A percentile compares a stretch with the other conserved stretches of the same genome.
Conservation (phyloP, 2,888 invertebrate species). For the Seladonia tumulorum region DNA sequence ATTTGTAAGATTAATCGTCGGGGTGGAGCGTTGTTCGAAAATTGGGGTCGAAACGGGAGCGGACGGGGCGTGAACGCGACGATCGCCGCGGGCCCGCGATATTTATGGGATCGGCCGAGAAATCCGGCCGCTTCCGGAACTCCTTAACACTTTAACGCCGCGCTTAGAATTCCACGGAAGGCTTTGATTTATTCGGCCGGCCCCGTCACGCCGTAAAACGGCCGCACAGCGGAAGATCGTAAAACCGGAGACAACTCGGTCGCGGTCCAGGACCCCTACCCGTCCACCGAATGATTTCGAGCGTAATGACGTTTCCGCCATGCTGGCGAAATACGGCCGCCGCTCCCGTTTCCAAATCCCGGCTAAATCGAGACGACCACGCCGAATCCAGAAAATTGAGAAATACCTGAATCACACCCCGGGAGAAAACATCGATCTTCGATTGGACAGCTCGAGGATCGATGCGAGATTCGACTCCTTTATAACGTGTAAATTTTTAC, state of each 20-base stretch:
- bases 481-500: not conserved
- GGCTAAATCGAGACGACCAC: conserved; percentile 1
- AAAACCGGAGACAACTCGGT: conserved; percentile 50
- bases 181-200: conserved; percentile 66
- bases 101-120: conserved; percentile 68
- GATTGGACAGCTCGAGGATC: not conserved
- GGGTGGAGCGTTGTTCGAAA: conserved; percentile 24
- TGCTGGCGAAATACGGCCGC: not conserved
- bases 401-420: not conserved
- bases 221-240: conserved; percentile 39
- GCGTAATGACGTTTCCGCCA: not conserved
- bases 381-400: not conserved
- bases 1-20: conserved; percentile 67
- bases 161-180: conserved; percentile 62
- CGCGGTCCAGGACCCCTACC: not conserved
- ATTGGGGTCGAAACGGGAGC: conserved; percentile 65
- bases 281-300: not conserved
- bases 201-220: conserved; percentile 58
- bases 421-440: not conserved
- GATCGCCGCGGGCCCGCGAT: conserved; percentile 51
- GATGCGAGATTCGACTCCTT: no score
- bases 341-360: not conserved
- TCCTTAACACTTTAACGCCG: conserved; percentile 71
- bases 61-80: conserved; percentile 24
- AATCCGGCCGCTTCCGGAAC: conserved; percentile 69